Conservation (phyloP, 2,797 vertebrate species). For the Botia almorhae region DNA sequence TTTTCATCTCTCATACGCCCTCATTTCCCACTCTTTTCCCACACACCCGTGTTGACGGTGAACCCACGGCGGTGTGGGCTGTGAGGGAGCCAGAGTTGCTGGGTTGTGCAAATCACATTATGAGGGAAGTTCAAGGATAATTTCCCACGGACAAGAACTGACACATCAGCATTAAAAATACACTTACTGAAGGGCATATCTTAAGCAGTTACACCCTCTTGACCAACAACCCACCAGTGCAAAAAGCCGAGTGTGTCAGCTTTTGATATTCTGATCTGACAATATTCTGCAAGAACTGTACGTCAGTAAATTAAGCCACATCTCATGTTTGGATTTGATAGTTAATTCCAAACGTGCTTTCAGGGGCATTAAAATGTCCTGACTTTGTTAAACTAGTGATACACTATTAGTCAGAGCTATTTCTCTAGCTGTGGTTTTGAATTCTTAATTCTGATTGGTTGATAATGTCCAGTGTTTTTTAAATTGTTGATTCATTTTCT, state of each 20-base stretch:
- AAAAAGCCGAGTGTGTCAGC: constrained; percentile 11
- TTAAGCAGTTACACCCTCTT: constrained; percentile 30
- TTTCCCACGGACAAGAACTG: constrained; percentile 31
- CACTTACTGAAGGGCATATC: constrained; percentile 9
- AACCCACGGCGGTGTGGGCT: constrained; percentile 7
- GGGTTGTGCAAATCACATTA: constrained; percentile 46
- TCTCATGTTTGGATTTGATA: constrained; percentile 28
- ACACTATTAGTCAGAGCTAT: neutral
- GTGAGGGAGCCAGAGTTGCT: constrained; percentile 25
- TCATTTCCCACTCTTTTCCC: constrained; percentile 43
- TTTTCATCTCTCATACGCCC: constrained; percentile 36
- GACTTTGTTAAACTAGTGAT: neutral
- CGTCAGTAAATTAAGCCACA: neutral
- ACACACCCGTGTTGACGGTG: constrained; percentile 28
- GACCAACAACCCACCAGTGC: constrained; percentile 22
- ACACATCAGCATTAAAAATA: constrained; percentile 43
- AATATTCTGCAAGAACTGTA: constrained; percentile 7
- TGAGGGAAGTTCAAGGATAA: constrained; percentile 39
- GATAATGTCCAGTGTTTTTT: neutral
- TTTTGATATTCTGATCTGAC: constrained; percentile 29
- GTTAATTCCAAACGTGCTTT: constrained; percentile 24
- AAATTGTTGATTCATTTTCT: neutral
- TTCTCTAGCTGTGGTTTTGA: neutral
- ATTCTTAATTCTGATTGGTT: neutral
- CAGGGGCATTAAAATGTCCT: neutral